Evolutionary conservation across 2,888 invertebrate genomes (phyloP), one percentile per base, ranked within the genome.

Genomic region (Lasioglossum marginatum): DNA sequence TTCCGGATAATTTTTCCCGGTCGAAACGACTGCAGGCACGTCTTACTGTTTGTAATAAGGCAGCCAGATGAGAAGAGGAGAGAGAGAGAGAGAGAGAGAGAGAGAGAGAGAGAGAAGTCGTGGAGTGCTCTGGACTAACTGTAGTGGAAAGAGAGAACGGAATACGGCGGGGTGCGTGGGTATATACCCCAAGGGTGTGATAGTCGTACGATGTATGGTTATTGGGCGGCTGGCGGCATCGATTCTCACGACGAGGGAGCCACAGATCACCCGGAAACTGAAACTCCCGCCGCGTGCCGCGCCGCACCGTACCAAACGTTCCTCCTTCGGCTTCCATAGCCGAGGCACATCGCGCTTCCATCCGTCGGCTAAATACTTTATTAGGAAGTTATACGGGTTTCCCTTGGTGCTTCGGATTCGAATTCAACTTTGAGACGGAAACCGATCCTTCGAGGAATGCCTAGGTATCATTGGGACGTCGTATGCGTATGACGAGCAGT

Each of bases 221-320:
- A 95, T 95, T 95, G 95, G 95, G 93, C 93, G 94, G 93, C 93
- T 93, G 94, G 93, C 92, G 93, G 94, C 95, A 95, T 95, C 95
- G 94, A 95, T 95, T 95, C 95, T 94, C 94, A 94, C 93, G 93
- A 91, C 94, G 91, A 94, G 95, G 95, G 94, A 95, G 94, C 94
- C 93, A 95, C 94, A 95, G 94, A 94, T 95, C 95, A 95, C 94
- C 92, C 92, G 92, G 91, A 93, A 94, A 94, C 94, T 94, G 93
- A 95, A 94, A 94, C 95, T 94, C 92, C 90, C 92, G 89, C 57
- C 57, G 57, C 57, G 57, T n/a, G 57, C n/a, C 57, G 57, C 52
- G n/a, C 57, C 57, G 57, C 57, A 1, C 57, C 87, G 87, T 91
- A 89, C 87, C 83, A 83, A 79, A 83, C 77, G 81, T 77, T 83